Evolutionary conservation across 1,140 invertebrate species (phyloP).

Genomic region (Andricus grossulariae): DNA sequence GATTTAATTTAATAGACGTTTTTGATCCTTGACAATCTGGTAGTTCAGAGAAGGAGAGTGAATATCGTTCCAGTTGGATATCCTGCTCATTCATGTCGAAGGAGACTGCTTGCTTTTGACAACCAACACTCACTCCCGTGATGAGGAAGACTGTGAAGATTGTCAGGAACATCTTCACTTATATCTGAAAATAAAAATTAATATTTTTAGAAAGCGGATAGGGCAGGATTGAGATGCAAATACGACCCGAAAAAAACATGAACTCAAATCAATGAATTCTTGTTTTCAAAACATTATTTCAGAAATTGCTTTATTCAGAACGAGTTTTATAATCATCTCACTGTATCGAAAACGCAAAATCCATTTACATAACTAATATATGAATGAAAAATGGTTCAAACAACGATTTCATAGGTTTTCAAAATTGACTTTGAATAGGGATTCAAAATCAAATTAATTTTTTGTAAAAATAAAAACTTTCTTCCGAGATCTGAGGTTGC

Average conservation of each 20-base stretch:
- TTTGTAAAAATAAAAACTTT: too few relatives aligned
- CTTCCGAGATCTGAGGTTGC: too few relatives aligned
- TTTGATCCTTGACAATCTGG: slow-evolving; percentile 7
- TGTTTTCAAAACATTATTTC: neutral
- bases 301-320: too few relatives aligned
- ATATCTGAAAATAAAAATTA: neutral
- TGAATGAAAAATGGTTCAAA: too few relatives aligned
- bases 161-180: neutral
- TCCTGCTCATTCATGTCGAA: neutral
- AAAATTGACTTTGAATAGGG: too few relatives aligned
- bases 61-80: neutral
- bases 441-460: too few relatives aligned
- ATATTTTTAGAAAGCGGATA: neutral
- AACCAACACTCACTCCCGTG: neutral
- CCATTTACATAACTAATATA: too few relatives aligned
- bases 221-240: too few relatives aligned
- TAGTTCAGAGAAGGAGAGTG: neutral
- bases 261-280: neutral
- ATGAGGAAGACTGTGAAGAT: neutral
- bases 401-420: too few relatives aligned
- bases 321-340: too few relatives aligned
- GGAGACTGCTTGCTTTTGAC: neutral
- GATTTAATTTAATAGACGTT: neutral
- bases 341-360: too few relatives aligned
- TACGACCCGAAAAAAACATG: too few relatives aligned